Base-by-base conservation (phyloP, 1,140 invertebrate genomes). In the honey bee (Apis mellifera) region DNA sequence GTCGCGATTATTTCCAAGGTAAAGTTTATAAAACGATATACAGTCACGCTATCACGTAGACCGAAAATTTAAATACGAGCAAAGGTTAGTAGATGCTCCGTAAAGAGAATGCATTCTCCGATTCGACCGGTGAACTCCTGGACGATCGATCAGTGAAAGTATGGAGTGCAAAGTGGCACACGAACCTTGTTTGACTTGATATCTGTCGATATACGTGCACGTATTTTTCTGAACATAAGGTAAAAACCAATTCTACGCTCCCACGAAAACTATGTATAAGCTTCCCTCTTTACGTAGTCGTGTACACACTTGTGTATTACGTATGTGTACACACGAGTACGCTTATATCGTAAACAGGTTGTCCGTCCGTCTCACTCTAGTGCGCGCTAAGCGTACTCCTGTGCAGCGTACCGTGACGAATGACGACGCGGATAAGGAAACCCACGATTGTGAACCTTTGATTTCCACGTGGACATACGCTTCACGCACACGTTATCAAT, bases 271-370 rank as follows among this genome's bases (percentile, higher is more conserved):
- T 32, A 32, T 62, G 17, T 11, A 55, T 19, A 59, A 60, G 57
- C 55, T 77, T 75, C 23, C 79, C 57, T 64, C 72, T 55, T 69
- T 72, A 66, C 64, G 59, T 69, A 82, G 42, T 13, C 75, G 42
- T 48, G 50, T 52, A 17, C 48, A 50, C n/a, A 48, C 52, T n/a
- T 50, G 55, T 54, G 9, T 26, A 50, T 13, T 21, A 21, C 26
- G 65, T 54, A 55, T 54, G 73, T 48, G 55, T 60, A 57, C 64
- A 77, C 75, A 71, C 81, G 23, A 57, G 42, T 42, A 68, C 54
- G 54, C 26, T 76, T 62, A 75, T 77, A 85, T 83, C 83, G 86
- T 89, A 90, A 91, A 92, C 91, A 92, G 91, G 91, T 92, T 92
- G 91, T 92, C 89, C 82, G 90, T 87, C 83, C 82, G 55, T 91